These are phyloP conservation scores for Cebidichthys violaceus DNA, from an alignment of 2,113 vertebrate genomes.

Conservation along the genomic window DNA sequence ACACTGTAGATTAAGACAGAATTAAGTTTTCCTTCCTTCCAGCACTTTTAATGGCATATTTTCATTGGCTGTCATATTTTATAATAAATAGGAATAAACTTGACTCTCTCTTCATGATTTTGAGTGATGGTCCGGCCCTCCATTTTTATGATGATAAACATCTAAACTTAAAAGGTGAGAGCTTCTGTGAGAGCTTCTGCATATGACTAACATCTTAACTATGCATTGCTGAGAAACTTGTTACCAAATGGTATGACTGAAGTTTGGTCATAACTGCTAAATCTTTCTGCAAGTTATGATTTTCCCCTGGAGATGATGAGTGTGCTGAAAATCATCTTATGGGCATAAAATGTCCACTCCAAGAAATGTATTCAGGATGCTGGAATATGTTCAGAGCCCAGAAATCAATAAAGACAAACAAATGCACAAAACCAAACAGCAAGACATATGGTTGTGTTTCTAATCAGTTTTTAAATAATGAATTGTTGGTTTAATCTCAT, in stretches of 20 bases:
- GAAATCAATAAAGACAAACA: neutral
- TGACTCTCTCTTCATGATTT: neutral
- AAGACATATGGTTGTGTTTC: neutral
- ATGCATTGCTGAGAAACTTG: neutral
- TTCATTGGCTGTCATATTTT: neutral
- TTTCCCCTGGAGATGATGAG: slow-evolving; percentile 1
- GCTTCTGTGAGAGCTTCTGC: neutral
- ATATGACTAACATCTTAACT: neutral
- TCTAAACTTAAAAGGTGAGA: neutral
- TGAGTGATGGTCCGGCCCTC: neutral
- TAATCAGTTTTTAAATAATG: neutral
- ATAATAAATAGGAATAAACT: neutral
- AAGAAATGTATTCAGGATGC: neutral
- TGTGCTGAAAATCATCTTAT: neutral
- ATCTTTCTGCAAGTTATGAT: neutral
- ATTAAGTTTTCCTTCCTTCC: neutral
- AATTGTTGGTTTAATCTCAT: neutral
- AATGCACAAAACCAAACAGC: neutral
- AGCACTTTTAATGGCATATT: neutral
- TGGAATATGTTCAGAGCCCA: neutral
- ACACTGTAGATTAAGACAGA: neutral
- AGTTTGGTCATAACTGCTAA: neutral
- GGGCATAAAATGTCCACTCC: neutral
- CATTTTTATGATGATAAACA: neutral
- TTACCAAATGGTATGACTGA: neutral